phyloP scores from a whole-genome alignment of 2,797 vertebrate species.

The Dryobates pubescens region DNA sequence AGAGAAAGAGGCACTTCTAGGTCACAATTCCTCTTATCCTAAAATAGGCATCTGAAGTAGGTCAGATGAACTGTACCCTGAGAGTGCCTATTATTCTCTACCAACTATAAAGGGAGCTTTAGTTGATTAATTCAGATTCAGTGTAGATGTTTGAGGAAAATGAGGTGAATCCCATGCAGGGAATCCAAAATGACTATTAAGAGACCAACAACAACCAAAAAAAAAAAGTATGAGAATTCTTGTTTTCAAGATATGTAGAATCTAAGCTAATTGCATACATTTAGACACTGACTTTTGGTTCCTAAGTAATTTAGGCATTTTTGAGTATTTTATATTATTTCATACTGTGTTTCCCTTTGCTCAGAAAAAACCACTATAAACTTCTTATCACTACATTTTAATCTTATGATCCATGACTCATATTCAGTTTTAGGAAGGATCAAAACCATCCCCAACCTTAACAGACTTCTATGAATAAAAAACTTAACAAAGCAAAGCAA shows the following conservation, averaged over 20 bases:
- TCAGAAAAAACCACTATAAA: neutral
- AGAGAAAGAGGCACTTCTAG: conserved; percentile 52
- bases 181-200: conserved; percentile 9
- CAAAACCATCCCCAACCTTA: neutral
- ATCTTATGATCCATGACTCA: neutral
- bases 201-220: neutral
- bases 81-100: conserved; percentile 53
- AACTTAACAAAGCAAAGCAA: conserved; percentile 32
- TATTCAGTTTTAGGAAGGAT: neutral
- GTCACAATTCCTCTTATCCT: conserved; percentile 58
- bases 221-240: neutral
- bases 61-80: conserved; percentile 46
- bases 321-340: neutral
- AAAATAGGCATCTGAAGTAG: conserved; percentile 68
- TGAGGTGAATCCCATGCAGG: conserved; percentile 32
- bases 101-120: conserved; percentile 36
- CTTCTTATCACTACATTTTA: neutral
- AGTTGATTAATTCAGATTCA: conserved; percentile 58
- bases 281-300: neutral
- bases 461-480: conserved; percentile 10
- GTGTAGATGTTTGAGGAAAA: conserved; percentile 34
- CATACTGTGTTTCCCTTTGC: neutral
- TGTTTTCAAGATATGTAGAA: neutral
- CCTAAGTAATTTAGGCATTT: neutral
- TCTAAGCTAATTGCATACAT: neutral